Conservation (phyloP, 2,113 vertebrate genomes). For the Corvus hawaiiensis region DNA sequence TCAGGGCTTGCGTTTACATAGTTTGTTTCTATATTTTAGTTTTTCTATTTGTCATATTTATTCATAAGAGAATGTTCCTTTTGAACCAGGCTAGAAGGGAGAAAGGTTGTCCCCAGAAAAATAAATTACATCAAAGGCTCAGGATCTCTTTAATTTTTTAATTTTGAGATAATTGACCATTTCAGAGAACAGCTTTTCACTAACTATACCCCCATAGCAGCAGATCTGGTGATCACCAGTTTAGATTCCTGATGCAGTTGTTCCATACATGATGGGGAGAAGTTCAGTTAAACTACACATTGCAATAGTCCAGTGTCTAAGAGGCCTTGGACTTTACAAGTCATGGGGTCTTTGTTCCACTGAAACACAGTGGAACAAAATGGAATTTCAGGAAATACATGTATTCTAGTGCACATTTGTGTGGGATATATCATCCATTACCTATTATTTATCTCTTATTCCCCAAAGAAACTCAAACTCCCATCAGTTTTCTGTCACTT, state of each 20-base stretch:
- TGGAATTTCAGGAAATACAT: not conserved
- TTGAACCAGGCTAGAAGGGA: not conserved
- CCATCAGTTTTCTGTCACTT: not conserved
- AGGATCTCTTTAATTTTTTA: not conserved
- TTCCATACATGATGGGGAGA: not conserved
- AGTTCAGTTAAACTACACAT: not conserved
- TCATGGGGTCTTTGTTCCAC: not conserved
- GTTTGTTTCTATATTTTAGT: conserved; percentile 37
- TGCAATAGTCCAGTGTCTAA: not conserved
- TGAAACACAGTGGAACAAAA: not conserved
- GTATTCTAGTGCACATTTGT: not conserved
- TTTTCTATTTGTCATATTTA: conserved; percentile 67
- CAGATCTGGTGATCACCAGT: not conserved
- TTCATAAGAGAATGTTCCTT: conserved; percentile 53
- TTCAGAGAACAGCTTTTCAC: not conserved
- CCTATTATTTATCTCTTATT: not conserved
- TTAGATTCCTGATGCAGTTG: not conserved
- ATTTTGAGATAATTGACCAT: not conserved
- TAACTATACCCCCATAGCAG: not conserved
- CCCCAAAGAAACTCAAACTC: not conserved
- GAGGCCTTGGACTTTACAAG: not conserved
- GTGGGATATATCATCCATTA: not conserved
- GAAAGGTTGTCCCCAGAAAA: conserved; percentile 10
- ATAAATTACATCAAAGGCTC: conserved; percentile 9
- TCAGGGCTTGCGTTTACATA: conserved; percentile 72